Conservation (phyloP, 2,888 invertebrate genomes). For the Ellobium chinense region DNA sequence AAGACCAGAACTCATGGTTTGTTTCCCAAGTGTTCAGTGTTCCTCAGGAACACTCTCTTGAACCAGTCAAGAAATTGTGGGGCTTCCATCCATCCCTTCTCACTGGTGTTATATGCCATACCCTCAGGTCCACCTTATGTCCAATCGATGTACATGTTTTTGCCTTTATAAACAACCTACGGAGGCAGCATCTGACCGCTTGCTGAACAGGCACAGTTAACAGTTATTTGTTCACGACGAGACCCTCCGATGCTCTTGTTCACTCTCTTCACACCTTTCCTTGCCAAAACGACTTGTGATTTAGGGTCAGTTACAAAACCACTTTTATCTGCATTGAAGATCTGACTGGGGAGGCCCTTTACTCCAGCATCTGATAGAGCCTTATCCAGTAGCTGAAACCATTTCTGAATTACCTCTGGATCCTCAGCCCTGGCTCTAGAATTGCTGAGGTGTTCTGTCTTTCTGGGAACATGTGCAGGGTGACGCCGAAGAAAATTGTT, state of each 20-base stretch:
- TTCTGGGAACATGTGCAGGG: constrained; percentile 5
- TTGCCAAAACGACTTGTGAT: constrained; percentile 27
- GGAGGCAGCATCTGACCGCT: constrained; percentile 45
- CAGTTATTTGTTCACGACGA: constrained; percentile 36
- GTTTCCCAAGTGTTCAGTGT: neutral
- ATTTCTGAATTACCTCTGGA: constrained; percentile 39
- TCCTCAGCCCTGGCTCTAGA: constrained; percentile 36
- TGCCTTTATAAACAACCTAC: constrained; percentile 46
- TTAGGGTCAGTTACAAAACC: constrained; percentile 45
- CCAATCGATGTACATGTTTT: constrained; percentile 47
- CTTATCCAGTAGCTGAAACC: constrained; percentile 38
- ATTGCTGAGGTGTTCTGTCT: constrained; percentile 40
- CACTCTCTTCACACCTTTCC: constrained; percentile 29
- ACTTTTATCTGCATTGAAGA: constrained; percentile 46
- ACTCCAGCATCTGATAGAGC: constrained; percentile 19
- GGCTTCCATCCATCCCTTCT: constrained; percentile 19
- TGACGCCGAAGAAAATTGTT: neutral
- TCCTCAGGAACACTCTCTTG: constrained; percentile 15
- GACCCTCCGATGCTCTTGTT: constrained; percentile 35
- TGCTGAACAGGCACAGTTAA: constrained; percentile 36
- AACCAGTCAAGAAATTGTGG: constrained; percentile 43
- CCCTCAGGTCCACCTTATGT: constrained; percentile 37
- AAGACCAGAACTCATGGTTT: neutral
- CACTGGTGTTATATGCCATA: neutral
- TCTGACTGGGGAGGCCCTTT: constrained; percentile 39